Evolutionary conservation across 1,140 invertebrate species (phyloP), one percentile per base, ranked within the genome.

Genomic region (Luehdorfia chinensis): DNA sequence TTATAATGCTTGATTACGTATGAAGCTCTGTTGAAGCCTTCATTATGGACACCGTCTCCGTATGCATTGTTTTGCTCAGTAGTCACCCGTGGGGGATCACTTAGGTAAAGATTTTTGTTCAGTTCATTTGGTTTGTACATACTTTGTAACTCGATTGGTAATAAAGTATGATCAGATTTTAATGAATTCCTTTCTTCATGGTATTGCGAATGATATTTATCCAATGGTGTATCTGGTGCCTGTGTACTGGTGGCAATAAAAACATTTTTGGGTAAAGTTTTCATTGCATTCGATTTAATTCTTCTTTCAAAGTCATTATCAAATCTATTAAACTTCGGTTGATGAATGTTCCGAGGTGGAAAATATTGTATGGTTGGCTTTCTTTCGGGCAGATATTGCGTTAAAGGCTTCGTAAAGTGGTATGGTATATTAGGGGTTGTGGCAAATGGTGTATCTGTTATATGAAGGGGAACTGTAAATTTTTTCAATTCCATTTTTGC

Each of bases 401-500:
- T 18, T 15, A 50, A 39, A 7, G 55, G 45, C 12, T 53, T 52
- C 6, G 55, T 49, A 13, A 47, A 45, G 46, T 47, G 13, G 28
- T 39, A 37, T 11, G 21, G 12, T 27, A 19, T 18, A 3, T 21
- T 21, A 52, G 34, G 1, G 55, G 28, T 28, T 49, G 47, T 8
- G 49, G 50, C 41, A 11, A 54, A 47, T 6, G 55, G 47, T 31
- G 50, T 50, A 5, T 31, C 32, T 2, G 47, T 44, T 9, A 6
- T 23, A 27, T 52, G 53, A 50, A 30, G 33, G 13, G 69, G 53
- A 12, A 53, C 44, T 8, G 72, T 72, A 30, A 56, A 68, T 45
- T 83, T 85, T 33, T 81, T 79, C 1, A 85, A 47, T 47, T 85
- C 81, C 12, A 83, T 65, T 49, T 77, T 77, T 2, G 76, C 60